Conservation (phyloP, 2,113 vertebrate genomes). For the Cepphus grylle region DNA sequence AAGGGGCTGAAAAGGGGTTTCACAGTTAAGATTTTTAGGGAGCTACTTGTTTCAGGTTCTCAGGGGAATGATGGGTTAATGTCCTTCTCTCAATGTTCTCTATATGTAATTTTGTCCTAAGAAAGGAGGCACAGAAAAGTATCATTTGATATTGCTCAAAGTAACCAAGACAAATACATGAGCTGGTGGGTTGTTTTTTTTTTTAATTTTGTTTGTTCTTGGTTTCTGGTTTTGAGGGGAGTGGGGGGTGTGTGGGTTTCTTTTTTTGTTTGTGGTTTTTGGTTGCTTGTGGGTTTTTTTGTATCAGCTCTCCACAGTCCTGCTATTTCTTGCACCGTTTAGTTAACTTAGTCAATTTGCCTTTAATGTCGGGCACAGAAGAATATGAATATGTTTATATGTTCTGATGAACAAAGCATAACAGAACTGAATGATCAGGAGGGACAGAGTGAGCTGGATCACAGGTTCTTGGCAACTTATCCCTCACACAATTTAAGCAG, state of each 20-base stretch:
- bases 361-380: not conserved
- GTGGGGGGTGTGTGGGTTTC: not conserved
- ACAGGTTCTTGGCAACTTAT: not conserved
- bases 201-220: not conserved
- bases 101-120: not conserved
- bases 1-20: not conserved
- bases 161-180: not conserved
- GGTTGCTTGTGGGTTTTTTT: not conserved
- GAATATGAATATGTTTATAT: not conserved
- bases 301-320: not conserved
- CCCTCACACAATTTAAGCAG: not conserved
- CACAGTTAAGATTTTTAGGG: not conserved
- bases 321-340: not conserved
- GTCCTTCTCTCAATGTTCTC: not conserved
- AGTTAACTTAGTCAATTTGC: not conserved
- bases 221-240: not conserved
- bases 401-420: not conserved
- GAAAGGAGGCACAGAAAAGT: not conserved
- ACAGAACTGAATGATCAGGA: not conserved
- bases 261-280: not conserved
- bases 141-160: not conserved
- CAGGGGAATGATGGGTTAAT: not conserved
- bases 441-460: not conserved
- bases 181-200: not conserved
- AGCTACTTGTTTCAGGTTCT: not conserved